These are phyloP conservation scores for Trachelus troglodyta DNA, from an alignment of 2,888 invertebrate species.

Conservation along the genomic window DNA sequence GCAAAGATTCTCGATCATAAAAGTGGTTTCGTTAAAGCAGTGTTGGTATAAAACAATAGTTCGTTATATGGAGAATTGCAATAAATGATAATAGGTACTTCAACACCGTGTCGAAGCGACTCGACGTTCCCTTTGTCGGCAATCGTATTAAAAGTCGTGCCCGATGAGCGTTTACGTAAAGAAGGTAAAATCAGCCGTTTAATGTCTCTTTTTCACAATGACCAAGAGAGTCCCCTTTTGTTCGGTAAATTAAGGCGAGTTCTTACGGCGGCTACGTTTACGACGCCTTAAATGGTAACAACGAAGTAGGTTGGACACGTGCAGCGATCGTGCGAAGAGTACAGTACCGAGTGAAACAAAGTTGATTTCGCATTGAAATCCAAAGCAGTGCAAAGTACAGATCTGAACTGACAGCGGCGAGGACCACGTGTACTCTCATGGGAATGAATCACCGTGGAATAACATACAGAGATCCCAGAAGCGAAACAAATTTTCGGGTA, in stretches of 20 bases:
- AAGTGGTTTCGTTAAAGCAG: background rate
- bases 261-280: background rate
- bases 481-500: background rate
- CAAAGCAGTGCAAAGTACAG: background rate
- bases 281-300: background rate
- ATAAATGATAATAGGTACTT: background rate
- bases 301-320: background rate
- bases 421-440: background rate
- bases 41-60: background rate
- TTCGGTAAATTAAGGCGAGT: background rate
- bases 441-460: background rate
- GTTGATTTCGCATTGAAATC: background rate
- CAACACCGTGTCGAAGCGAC: background rate
- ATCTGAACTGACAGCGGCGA: background rate
- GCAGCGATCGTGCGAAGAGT: background rate
- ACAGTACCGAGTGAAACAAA: background rate
- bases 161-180: background rate
- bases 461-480: background rate
- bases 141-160: background rate
- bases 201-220: background rate
- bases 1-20: background rate
- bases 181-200: background rate
- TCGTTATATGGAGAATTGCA: background rate
- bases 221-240: background rate
- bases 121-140: background rate